Evolutionary conservation across 2,888 invertebrate species (phyloP).

Genomic region (Epirrita christyi): DNA sequence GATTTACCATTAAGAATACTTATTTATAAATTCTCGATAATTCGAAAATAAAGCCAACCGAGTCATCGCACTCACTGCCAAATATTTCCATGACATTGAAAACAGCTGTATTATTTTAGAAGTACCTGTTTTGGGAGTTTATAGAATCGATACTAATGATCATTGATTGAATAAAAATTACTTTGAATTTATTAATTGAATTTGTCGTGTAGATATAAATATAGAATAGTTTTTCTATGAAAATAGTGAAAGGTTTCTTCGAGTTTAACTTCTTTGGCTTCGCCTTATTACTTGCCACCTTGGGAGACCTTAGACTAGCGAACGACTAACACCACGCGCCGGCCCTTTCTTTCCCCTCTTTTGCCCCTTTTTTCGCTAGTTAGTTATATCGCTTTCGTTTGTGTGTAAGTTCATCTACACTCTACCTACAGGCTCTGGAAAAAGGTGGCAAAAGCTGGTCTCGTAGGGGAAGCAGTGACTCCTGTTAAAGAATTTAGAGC

Average conservation of each 20-base stretch:
- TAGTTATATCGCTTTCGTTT: too few species aligned
- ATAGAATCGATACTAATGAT: background rate
- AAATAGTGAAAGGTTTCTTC: background rate
- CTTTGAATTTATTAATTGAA: too few species aligned
- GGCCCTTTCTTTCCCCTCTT: too few species aligned
- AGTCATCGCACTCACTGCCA: conserved; percentile 14
- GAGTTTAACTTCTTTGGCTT: background rate
- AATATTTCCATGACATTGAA: conserved; percentile 6
- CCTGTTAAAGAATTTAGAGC: too few species aligned
- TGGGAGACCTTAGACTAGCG: too few species aligned
- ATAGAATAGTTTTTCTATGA: background rate
- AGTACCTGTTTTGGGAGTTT: background rate
- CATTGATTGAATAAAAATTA: too few species aligned
- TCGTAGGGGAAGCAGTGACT: too few species aligned
- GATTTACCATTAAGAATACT: background rate
- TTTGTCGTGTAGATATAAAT: background rate
- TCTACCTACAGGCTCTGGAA: too few species aligned
- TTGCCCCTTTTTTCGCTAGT: too few species aligned
- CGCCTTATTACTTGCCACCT: background rate
- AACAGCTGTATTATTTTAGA: conserved; percentile 9
- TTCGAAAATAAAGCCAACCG: background rate
- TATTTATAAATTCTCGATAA: background rate
- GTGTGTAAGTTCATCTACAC: too few species aligned
- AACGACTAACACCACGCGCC: too few species aligned
- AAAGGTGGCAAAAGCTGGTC: too few species aligned